phyloP scores from a whole-genome alignment of 1,140 invertebrate genomes.

The Chironomus striatipennis region DNA sequence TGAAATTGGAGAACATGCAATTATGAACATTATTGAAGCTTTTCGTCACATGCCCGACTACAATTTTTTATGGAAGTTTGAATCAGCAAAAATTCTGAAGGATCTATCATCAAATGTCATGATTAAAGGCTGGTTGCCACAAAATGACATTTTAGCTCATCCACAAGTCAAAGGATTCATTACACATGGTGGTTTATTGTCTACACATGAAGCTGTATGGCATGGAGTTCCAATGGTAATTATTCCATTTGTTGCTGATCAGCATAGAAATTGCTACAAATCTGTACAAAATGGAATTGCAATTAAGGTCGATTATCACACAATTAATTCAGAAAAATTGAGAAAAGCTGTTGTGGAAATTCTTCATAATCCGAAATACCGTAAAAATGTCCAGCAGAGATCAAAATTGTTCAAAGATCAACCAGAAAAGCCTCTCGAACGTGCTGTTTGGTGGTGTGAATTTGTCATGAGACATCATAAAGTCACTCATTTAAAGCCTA shows the following conservation, averaged over 20 bases:
- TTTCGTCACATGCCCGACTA: background rate
- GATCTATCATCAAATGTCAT: background rate
- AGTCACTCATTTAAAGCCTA: background rate
- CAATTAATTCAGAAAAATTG: conserved; percentile 28
- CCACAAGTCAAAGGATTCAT: conserved; percentile 29
- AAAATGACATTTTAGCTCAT: conserved; percentile 33
- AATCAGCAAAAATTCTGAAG: background rate
- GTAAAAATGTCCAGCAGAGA: conserved; percentile 34
- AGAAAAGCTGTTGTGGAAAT: conserved; percentile 27
- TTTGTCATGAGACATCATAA: conserved; percentile 34
- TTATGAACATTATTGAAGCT: conserved; percentile 26
- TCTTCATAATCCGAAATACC: conserved; percentile 32
- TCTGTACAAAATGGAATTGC: conserved; percentile 26
- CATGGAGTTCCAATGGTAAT: conserved; percentile 43
- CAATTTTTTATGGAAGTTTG: conserved; percentile 15
- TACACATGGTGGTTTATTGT: conserved; percentile 41
- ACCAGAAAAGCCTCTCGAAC: conserved; percentile 40
- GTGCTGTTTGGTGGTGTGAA: conserved; percentile 43
- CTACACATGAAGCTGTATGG: conserved; percentile 43
- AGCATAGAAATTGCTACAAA: conserved; percentile 31
- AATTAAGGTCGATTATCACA: conserved; percentile 28
- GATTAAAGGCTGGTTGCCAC: background rate
- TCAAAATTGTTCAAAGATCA: conserved; percentile 44
- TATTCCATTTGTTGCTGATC: conserved; percentile 44
- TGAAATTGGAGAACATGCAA: conserved; percentile 32